Evolutionary conservation across 2,797 vertebrate genomes (phyloP), one percentile per base, ranked within the genome.

Genomic region (Notamacropus eugenii): DNA sequence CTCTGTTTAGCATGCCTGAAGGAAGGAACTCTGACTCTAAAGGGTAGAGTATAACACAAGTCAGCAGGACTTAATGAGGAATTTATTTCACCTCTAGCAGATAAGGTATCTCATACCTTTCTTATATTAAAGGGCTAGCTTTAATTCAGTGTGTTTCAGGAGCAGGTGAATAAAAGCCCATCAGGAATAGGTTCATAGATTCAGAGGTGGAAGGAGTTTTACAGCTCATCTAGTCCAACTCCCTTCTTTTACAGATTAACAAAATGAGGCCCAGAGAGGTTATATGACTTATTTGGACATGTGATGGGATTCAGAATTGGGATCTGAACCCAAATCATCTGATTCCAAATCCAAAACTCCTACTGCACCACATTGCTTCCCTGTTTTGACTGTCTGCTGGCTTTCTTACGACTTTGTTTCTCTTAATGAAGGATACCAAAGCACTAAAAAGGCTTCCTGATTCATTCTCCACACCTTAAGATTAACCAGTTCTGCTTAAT

Each of bases 401-500:
- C 56, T 95, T 74, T n/a, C 82, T 22, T 67, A 91, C 40, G 0
- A 57, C 19, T 50, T 19, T n/a, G 4, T 67, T n/a, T 27, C 50
- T 67, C 92, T 91, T 22, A 58, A 59, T 40, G 4, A 6, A 54
- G 28, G 62, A 59, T 50, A 82, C 13, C 90, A 95, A 34, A 54
- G 34, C 13, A 62, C 93, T 29, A 24, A 67, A 90, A 95, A 55
- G 56, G 87, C n/a, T 5, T 92, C 16, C 3, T 10, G 46, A 22
- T 55, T 92, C 54, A 59, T 90, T 19, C 14, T 24, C 5, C 29
- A 87, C 12, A 0, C 34, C 91, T 95, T 50, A 24, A 58, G 19
- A n/a, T 13, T 67, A 93, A 34, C 54, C n/a, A 50, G 67, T 10
- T 90, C 59, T 4, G 56, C 90, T 95, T 95, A 92, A 95, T 94